A percentile compares a stretch with the other conserved stretches of the same genome.
Evolutionary conservation across 2,113 vertebrate species (phyloP).

Genomic region (Lepus timidus): DNA sequence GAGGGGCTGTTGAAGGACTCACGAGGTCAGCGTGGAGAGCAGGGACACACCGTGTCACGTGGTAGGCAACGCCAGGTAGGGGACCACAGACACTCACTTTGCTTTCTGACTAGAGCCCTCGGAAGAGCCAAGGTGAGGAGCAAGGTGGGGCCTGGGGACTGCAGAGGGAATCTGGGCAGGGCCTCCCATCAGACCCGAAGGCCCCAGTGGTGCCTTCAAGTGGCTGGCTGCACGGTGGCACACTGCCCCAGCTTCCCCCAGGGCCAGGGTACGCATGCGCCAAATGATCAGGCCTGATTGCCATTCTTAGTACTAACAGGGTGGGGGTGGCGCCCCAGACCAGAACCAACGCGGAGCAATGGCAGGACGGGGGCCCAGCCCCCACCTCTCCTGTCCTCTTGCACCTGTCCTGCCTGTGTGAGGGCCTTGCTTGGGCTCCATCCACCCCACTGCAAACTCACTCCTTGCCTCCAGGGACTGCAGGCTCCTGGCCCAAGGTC

Average conservation of each 20-base stretch:
- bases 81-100: not conserved
- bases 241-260: not conserved
- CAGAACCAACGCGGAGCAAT: not conserved
- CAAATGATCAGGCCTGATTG: constrained; percentile 23
- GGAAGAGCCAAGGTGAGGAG: not conserved
- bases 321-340: not conserved
- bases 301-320: constrained; percentile 29
- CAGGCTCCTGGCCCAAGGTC: not conserved
- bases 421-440: not conserved
- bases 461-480: not conserved
- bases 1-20: not conserved
- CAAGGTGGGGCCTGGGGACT: too few species aligned
- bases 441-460: not conserved
- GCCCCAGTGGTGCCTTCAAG: too few species aligned
- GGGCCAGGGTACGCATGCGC: fast-evolving
- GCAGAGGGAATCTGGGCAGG: too few species aligned
- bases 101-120: not conserved
- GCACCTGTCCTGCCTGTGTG: not conserved
- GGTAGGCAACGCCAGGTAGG: not conserved
- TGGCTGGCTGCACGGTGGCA: too few species aligned
- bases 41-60: not conserved
- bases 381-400: too few species aligned
- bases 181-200: not conserved
- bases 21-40: not conserved
- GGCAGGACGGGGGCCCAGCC: not conserved